phyloP scores from a whole-genome alignment of 2,113 vertebrate species.

The Oreotragus oreotragus region DNA sequence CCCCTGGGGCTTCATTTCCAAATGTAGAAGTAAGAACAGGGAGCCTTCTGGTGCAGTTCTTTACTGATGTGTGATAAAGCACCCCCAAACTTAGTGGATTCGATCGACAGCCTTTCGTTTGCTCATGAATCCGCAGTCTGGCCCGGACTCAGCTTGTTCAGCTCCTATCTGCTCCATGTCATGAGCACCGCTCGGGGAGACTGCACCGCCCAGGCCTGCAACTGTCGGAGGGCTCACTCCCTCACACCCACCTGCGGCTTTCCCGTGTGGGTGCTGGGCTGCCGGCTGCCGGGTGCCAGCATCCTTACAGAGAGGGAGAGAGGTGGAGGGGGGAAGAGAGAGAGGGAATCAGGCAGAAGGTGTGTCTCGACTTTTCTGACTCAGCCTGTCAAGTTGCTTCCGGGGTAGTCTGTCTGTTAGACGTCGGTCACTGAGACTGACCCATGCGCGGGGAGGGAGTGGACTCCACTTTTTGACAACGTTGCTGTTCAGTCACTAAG shows the following conservation, averaged over 20 bases:
- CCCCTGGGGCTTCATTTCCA: too few relatives aligned
- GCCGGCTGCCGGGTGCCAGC: not conserved
- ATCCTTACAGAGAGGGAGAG: not conserved
- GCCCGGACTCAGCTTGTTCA: too few relatives aligned
- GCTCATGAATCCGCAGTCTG: too few relatives aligned
- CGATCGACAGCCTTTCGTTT: too few relatives aligned
- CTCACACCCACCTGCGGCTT: not conserved
- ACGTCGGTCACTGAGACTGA: not conserved
- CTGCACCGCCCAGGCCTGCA: not conserved
- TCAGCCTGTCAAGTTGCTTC: not conserved
- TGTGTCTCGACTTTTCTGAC: not conserved
- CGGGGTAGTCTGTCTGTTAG: not conserved
- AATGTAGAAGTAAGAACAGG: too few relatives aligned
- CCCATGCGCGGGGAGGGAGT: not conserved
- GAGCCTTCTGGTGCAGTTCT: too few relatives aligned
- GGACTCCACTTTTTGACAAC: not conserved
- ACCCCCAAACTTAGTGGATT: too few relatives aligned
- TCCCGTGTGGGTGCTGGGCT: not conserved
- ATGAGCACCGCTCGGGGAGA: not conserved
- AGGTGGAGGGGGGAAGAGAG: not conserved
- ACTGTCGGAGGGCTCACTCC: not conserved
- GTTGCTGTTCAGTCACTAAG: not conserved
- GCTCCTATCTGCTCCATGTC: not conserved
- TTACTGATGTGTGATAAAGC: too few relatives aligned
- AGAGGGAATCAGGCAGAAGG: not conserved